Percentiles rank a stretch among this genome's conserved stretches.
Conservation (phyloP, 2,888 invertebrate species). For the Druceiella hillmani region DNA sequence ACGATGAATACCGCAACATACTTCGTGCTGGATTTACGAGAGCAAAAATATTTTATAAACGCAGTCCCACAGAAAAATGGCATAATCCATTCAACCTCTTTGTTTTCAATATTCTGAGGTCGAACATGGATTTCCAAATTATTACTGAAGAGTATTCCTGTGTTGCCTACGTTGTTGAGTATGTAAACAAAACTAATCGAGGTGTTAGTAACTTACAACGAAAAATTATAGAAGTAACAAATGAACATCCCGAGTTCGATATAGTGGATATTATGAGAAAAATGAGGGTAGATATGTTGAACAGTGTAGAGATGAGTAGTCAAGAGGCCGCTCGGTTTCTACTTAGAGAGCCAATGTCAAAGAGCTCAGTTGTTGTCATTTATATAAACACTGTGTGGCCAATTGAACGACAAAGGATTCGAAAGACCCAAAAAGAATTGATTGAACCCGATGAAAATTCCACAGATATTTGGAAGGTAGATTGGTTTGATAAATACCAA, state of each 20-base stretch:
- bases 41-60: constrained; percentile 25
- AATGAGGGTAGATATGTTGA: constrained; percentile 22
- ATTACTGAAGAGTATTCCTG: constrained; percentile 28
- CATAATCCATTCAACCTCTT: constrained; percentile 26
- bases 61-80: constrained; percentile 25
- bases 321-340: constrained; percentile 34
- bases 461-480: constrained; percentile 34
- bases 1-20: too few relatives aligned
- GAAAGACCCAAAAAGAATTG: constrained; percentile 31
- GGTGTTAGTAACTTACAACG: constrained; percentile 31
- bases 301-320: constrained; percentile 28
- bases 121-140: constrained; percentile 27
- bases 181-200: constrained; percentile 29
- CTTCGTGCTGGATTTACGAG: constrained; percentile 23
- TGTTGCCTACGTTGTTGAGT: constrained; percentile 28
- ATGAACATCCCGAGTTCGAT: constrained; percentile 27
- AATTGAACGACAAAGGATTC: constrained; percentile 29
- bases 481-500: constrained; percentile 35
- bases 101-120: constrained; percentile 18
- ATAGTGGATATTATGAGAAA: constrained; percentile 21
- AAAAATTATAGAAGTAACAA: constrained; percentile 27
- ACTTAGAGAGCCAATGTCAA: constrained; percentile 23
- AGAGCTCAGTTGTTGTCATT: constrained; percentile 16
- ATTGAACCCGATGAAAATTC: constrained; percentile 28
- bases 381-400: constrained; percentile 29